A percentile compares a stretch with the other conserved stretches of the same genome.
These are phyloP conservation scores for Craseonycteris thonglongyai DNA, from an alignment of 2,113 vertebrate species.

Conservation along the genomic window DNA sequence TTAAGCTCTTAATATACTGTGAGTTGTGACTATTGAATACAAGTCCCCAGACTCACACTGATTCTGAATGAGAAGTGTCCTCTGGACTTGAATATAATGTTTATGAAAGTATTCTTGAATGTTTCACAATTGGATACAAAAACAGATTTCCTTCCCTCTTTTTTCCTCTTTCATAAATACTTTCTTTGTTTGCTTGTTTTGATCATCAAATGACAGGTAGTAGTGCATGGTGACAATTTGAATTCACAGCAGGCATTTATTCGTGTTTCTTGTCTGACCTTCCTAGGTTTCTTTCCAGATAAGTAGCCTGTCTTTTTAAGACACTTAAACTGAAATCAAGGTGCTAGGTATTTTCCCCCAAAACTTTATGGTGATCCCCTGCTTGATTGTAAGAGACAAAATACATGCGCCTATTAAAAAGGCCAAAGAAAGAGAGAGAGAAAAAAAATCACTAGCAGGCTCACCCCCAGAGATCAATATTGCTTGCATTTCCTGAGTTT, in stretches of 20 bases:
- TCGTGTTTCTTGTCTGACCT: neutral
- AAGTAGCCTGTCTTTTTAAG: neutral
- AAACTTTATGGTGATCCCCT: neutral
- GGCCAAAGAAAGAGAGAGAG: neutral
- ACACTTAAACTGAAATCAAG: neutral
- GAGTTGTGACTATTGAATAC: neutral
- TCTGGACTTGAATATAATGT: neutral
- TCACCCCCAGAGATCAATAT: neutral
- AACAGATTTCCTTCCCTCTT: neutral
- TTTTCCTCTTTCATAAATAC: neutral
- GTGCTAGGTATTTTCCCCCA: neutral
- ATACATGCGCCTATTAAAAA: neutral
- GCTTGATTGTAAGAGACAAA: slow-evolving; percentile 18
- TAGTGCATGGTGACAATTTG: neutral
- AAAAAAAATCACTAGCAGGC: neutral
- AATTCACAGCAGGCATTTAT: neutral
- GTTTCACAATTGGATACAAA: neutral
- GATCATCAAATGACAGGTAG: neutral
- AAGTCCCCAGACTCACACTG: neutral
- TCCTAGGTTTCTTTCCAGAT: slow-evolving; percentile 19
- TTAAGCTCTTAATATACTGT: neutral
- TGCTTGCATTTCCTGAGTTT: neutral
- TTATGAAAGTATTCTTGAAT: slow-evolving; percentile 18
- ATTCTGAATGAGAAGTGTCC: neutral
- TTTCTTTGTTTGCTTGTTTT: neutral